Evolutionary conservation across 2,888 invertebrate species (phyloP), one percentile per base, ranked within the genome.

Genomic region (Mystacides longicornis): DNA sequence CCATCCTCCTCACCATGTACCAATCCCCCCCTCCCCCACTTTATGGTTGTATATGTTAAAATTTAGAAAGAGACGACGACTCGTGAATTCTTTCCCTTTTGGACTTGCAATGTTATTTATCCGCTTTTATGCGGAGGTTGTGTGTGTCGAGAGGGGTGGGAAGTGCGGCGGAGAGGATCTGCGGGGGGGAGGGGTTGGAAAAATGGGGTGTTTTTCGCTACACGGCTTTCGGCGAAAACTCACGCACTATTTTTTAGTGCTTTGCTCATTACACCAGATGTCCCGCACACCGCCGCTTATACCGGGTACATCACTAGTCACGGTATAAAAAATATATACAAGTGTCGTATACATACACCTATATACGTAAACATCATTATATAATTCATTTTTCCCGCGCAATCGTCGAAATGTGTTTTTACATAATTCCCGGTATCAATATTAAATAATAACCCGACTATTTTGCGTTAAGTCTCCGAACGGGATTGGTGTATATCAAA

Each of bases 221-320:
- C 42, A 51, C 37, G 37, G 52, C 56, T 56, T 56, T 52, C 56
- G 52, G 52, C 52, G 52, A 52, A 56, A 60, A 54, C 49, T 74
- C 75, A 78, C 79, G 79, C 80, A 79, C 79, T 79, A 80, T 79
- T 79, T 79, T 79, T 79, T 79, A 79, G 79, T 79, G 78, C 74
- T 72, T 37, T 74, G 78, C 77, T 79, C 78, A 79, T 79, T 79
- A 79, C 79, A 75, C 77, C 79, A 79, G 79, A 80, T 79, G 80
- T 79, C 79, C 79, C 78, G 79, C 77, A 21, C 45, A 45, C 45
- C 45, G 21, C 45, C 20, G 37, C 37, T 37, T 11, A 19, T 48
- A 31, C 21, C 45, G 45, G 20, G 45, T 45, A 45, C 21, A 45
- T n/a, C 4, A 37, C 37, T 37, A 37, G 3, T n/a, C 14, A 37